These are phyloP conservation scores for Poeciliopsis gracilis DNA, from an alignment of 2,797 vertebrate genomes.

Conservation along the genomic window DNA sequence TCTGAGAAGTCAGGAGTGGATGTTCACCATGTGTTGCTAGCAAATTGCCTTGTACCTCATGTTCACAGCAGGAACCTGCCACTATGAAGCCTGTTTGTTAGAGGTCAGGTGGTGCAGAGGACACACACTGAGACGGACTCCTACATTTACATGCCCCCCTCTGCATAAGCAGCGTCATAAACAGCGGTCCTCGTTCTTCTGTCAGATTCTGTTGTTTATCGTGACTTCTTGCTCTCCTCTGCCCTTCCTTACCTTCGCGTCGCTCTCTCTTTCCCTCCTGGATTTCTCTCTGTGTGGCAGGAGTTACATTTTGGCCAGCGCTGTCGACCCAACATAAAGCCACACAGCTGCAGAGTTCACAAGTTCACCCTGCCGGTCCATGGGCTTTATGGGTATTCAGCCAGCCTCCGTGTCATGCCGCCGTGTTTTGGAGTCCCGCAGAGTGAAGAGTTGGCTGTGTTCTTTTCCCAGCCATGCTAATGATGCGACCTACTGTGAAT, in stretches of 20 bases:
- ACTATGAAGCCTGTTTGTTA: conserved; percentile 51
- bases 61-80: conserved; percentile 58
- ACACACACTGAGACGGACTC: conserved; percentile 14
- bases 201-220: not conserved
- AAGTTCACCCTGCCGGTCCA: not conserved
- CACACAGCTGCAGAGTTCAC: not conserved
- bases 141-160: conserved; percentile 43
- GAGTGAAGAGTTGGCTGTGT: conserved; percentile 40
- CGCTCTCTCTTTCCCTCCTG: not conserved
- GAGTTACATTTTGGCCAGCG: not conserved
- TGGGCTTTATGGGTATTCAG: not conserved
- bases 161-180: conserved; percentile 5
- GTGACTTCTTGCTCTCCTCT: not conserved
- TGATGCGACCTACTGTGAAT: conserved; percentile 40
- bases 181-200: not conserved
- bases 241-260: not conserved
- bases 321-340: not conserved
- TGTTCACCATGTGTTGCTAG: conserved; percentile 10
- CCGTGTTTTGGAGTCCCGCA: conserved; percentile 30
- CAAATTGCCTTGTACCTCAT: conserved; percentile 60
- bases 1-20: conserved; percentile 29
- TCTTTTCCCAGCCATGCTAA: conserved; percentile 45
- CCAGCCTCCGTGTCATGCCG: not conserved
- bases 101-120: conserved; percentile 1
- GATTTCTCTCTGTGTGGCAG: not conserved